Conservation (phyloP, 2,797 vertebrate genomes). For the Mionectes olivaceus region DNA sequence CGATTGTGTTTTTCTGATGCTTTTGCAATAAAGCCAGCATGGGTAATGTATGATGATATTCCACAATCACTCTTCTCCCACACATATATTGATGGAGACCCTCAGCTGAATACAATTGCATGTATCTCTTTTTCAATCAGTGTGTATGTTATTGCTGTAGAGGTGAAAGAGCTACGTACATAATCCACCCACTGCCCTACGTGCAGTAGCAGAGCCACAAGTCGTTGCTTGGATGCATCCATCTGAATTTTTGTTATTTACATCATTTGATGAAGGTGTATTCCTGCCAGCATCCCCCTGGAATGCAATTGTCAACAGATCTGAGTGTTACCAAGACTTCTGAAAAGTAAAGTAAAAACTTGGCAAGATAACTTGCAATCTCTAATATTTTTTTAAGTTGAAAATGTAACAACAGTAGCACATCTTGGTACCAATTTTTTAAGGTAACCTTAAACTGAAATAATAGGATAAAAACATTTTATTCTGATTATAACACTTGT, state of each 20-base stretch:
- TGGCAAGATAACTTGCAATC: neutral
- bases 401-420: neutral
- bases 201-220: neutral
- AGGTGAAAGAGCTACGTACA: neutral
- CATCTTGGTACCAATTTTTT: neutral
- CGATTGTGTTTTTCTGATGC: neutral
- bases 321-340: neutral
- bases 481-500: neutral
- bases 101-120: conserved; percentile 10
- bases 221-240: neutral
- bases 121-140: neutral
- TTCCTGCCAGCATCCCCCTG: neutral
- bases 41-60: neutral
- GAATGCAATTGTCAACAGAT: neutral
- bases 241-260: conserved; percentile 38
- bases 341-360: neutral
- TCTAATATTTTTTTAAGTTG: neutral
- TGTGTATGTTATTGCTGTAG: neutral
- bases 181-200: conserved; percentile 8
- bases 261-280: neutral
- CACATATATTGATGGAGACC: conserved; percentile 10
- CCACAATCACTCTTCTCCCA: conserved; percentile 22
- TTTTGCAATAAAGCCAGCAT: neutral
- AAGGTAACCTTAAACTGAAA: neutral
- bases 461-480: neutral